Conservation (phyloP, 2,888 invertebrate species). For the Herminia tarsipennalis region DNA sequence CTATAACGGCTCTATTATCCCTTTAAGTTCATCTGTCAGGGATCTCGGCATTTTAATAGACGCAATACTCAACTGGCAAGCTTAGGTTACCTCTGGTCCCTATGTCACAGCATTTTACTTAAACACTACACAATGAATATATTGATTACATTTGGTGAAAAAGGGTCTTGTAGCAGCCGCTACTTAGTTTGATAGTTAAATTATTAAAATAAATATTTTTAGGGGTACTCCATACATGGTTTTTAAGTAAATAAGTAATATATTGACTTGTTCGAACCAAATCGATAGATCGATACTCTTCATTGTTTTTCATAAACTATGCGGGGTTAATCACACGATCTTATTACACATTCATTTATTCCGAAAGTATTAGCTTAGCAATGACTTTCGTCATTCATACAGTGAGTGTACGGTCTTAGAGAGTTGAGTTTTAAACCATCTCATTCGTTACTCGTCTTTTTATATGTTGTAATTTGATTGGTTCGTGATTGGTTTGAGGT, state of each 20-base stretch:
- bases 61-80: too few relatives aligned
- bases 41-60: too few relatives aligned
- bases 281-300: conserved; percentile 23
- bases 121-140: too few relatives aligned
- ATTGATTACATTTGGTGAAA: too few relatives aligned
- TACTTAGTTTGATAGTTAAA: too few relatives aligned
- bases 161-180: too few relatives aligned
- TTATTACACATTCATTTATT: conserved; percentile 16
- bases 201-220: too few relatives aligned
- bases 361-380: conserved; percentile 17
- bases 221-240: too few relatives aligned
- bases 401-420: conserved; percentile 21
- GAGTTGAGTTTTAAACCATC: conserved; percentile 20
- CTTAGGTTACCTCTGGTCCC: too few relatives aligned
- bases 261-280: background rate
- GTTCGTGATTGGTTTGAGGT: background rate
- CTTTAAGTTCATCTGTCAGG: too few relatives aligned
- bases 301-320: conserved; percentile 30
- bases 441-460: conserved; percentile 32
- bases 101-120: too few relatives aligned
- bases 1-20: too few relatives aligned
- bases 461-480: conserved; percentile 23
- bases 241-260: background rate
- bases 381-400: conserved; percentile 27
- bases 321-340: conserved; percentile 44